Evolutionary conservation across 2,797 vertebrate species (phyloP), one percentile per base, ranked within the genome.

Genomic region (Lagocephalus sceleratus): DNA sequence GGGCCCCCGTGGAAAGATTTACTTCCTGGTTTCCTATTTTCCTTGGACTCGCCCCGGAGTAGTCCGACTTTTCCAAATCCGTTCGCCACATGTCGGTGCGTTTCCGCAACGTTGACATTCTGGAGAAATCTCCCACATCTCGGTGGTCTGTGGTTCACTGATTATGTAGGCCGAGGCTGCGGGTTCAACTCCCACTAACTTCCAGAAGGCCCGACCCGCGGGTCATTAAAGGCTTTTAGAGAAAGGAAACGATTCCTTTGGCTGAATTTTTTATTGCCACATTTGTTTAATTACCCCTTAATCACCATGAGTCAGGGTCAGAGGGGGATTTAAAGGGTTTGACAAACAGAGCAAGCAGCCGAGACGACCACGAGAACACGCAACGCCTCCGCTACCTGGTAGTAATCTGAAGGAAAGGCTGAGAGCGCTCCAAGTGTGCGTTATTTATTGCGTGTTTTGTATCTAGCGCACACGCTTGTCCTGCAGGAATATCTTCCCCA

Each of bases 11-110:
- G 76, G 78, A 89, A 87, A 85, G 62, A 77, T 51, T 66, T 69
- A 66, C 79, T 82, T 88, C 82, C 83, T 84, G 67, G 62, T 76
- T 68, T 43, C 19, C 43, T 80, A 63, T 79, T 86, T 81, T 81
- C 57, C 66, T 83, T 82, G 79, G 83, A 80, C 42, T 41, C 57
- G 60, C 66, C 85, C 71, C 63, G 73, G 72, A 82, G 83, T 81
- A 75, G 73, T 60, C 75, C 71, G 76, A 71, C 73, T 83, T n/a
- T 87, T 89, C 85, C 85, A 86, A 85, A 86, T 87, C 76, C 88
- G 88, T 81, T 75, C 63, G 71, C 76, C 81, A 84, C 78, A 80
- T 80, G 80, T 75, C 75, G 61, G 75, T 75, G 44, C 39, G 43
- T 80, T 77, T 66, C 81, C 69, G 76, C 78, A 59, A 62, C 69